Conservation (phyloP, 2,113 vertebrate genomes). For the Alectura lathami region DNA sequence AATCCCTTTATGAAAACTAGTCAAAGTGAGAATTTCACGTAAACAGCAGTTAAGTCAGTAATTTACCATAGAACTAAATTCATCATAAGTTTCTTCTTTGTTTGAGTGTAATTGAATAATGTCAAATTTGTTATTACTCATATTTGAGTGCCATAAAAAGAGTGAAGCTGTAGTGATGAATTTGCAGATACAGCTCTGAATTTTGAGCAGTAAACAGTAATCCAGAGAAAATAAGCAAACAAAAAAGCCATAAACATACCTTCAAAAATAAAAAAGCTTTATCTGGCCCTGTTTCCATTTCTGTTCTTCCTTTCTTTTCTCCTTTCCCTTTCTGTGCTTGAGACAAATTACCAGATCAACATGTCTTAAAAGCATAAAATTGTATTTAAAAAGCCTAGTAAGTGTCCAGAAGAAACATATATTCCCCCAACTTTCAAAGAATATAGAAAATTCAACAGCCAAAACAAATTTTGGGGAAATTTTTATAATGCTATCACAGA, state of each 20-base stretch:
- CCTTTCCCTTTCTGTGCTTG: background rate
- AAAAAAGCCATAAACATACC: background rate
- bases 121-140: background rate
- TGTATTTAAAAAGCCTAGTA: background rate
- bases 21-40: background rate
- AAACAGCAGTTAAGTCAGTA: background rate
- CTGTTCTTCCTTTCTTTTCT: background rate
- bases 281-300: background rate
- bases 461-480: slow-evolving; percentile 12
- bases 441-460: background rate
- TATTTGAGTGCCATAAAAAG: background rate
- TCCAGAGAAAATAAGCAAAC: background rate
- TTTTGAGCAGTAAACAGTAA: background rate
- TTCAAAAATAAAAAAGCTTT: background rate
- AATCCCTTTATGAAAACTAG: background rate
- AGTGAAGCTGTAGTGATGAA: background rate
- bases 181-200: background rate
- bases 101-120: background rate
- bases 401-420: background rate
- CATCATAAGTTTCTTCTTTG: background rate
- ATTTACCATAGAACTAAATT: background rate
- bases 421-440: background rate
- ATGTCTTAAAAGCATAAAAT: background rate
- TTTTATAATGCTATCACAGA: background rate
- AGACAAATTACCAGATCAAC: background rate